Evolutionary conservation across 2,797 vertebrate species (phyloP).

Genomic region (Chelonia mydas): DNA sequence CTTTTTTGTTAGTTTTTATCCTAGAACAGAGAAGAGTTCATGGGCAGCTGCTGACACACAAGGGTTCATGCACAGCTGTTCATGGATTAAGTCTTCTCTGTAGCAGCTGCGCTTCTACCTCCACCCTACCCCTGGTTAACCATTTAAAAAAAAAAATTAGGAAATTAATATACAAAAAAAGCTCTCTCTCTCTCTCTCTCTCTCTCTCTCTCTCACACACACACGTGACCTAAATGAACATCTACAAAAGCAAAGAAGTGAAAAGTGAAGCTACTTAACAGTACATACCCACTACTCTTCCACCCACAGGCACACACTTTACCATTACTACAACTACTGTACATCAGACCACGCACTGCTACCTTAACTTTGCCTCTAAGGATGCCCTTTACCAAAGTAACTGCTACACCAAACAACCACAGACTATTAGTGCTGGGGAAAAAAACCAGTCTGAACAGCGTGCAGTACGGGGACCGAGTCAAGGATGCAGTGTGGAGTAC

Average conservation of each 20-base stretch:
- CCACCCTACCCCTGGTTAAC: not conserved
- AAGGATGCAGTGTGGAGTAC: not conserved
- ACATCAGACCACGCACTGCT: not conserved
- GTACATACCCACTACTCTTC: not conserved
- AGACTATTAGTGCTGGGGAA: not conserved
- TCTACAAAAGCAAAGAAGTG: not conserved
- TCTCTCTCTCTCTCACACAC: too few relatives aligned
- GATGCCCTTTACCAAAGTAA: not conserved
- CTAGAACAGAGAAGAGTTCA: not conserved
- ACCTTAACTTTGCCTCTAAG: not conserved
- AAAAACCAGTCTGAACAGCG: not conserved
- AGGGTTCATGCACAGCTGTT: not conserved
- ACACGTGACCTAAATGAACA: not conserved
- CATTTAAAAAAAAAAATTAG: not conserved
- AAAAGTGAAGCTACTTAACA: not conserved
- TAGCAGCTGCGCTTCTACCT: not conserved
- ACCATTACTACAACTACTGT: not conserved
- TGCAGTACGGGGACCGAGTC: accelerated
- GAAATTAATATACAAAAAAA: not conserved
- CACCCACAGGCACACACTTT: accelerated
- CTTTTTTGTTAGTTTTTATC: not conserved
- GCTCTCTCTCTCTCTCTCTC: too few relatives aligned
- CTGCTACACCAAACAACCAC: not conserved
- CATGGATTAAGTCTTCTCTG: not conserved
- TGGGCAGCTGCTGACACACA: not conserved